Percentiles rank a stretch among this genome's conserved stretches.
Conservation (phyloP, 2,888 invertebrate genomes). For the Agrotis segetum region DNA sequence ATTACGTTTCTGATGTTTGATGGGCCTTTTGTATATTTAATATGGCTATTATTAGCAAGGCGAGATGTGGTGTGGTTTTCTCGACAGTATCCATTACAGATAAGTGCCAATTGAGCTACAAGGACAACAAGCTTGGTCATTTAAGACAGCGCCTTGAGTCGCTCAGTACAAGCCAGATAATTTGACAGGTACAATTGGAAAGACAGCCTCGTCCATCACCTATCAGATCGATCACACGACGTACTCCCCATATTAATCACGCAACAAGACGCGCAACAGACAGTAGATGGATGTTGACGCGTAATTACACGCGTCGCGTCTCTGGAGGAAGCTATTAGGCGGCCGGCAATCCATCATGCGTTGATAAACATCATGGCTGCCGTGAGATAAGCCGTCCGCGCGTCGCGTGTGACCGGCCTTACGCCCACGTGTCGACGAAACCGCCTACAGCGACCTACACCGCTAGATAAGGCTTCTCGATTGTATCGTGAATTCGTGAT, state of each 20-base stretch:
- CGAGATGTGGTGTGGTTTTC: not conserved
- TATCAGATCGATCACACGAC: constrained; percentile 47
- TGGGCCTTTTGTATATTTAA: not conserved
- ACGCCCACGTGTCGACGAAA: constrained; percentile 65
- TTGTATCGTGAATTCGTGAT: constrained; percentile 43
- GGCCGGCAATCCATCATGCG: constrained; percentile 77
- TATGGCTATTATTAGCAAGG: not conserved
- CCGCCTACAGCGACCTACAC: constrained; percentile 58
- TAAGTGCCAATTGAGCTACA: not conserved
- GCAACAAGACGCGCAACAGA: constrained; percentile 53
- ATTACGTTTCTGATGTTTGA: not conserved
- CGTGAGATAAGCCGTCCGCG: constrained; percentile 66
- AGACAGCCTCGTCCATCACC: constrained; percentile 31
- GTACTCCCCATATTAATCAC: constrained; percentile 58
- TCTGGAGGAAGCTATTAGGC: constrained; percentile 71
- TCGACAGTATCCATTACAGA: not conserved
- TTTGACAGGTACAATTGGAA: constrained; percentile 34
- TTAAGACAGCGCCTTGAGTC: not conserved
- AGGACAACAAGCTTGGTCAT: not conserved
- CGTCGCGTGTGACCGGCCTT: constrained; percentile 64
- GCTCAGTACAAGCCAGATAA: constrained; percentile 13
- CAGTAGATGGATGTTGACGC: constrained; percentile 62
- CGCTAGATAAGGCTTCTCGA: constrained; percentile 60
- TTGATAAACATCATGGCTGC: constrained; percentile 80
- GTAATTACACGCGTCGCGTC: constrained; percentile 63